phyloP scores from a whole-genome alignment of 2,888 invertebrate species.

The Stenodera caucasica region DNA sequence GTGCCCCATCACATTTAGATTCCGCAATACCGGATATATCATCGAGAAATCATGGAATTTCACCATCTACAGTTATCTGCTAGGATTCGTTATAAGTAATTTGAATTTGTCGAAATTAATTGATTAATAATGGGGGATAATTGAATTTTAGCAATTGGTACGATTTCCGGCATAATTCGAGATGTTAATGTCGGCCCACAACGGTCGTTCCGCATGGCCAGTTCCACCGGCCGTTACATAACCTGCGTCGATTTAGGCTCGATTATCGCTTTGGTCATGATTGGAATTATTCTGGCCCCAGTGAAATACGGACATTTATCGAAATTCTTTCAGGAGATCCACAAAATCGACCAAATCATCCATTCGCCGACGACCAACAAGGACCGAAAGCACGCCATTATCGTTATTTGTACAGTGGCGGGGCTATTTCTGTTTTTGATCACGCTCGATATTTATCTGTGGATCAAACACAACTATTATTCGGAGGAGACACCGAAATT shows the following conservation, averaged over 20 bases:
- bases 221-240: slow-evolving; percentile 34
- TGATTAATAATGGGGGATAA: not conserved
- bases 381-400: slow-evolving; percentile 25
- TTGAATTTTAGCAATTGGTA: slow-evolving; percentile 29
- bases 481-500: slow-evolving; percentile 49
- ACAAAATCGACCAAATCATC: slow-evolving; percentile 34
- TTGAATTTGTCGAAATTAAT: not conserved
- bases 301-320: slow-evolving; percentile 35
- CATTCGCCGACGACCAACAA: slow-evolving; percentile 24
- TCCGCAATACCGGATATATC: slow-evolving; percentile 29
- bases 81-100: slow-evolving; percentile 35
- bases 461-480: slow-evolving; percentile 19
- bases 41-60: slow-evolving; percentile 33
- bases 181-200: slow-evolving; percentile 37
- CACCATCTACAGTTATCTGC: slow-evolving; percentile 36
- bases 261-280: slow-evolving; percentile 33
- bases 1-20: slow-evolving; percentile 35
- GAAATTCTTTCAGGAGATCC: slow-evolving; percentile 31
- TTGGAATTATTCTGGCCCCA: slow-evolving; percentile 33
- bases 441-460: slow-evolving; percentile 30
- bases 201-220: slow-evolving; percentile 36
- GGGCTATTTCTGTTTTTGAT: slow-evolving; percentile 20
- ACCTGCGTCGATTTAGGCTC: slow-evolving; percentile 37
- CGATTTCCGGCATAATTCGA: slow-evolving; percentile 31
- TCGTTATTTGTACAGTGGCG: slow-evolving; percentile 25